Evolutionary conservation across 2,113 vertebrate species (phyloP).

Genomic region (Leptodactylus fuscus): DNA sequence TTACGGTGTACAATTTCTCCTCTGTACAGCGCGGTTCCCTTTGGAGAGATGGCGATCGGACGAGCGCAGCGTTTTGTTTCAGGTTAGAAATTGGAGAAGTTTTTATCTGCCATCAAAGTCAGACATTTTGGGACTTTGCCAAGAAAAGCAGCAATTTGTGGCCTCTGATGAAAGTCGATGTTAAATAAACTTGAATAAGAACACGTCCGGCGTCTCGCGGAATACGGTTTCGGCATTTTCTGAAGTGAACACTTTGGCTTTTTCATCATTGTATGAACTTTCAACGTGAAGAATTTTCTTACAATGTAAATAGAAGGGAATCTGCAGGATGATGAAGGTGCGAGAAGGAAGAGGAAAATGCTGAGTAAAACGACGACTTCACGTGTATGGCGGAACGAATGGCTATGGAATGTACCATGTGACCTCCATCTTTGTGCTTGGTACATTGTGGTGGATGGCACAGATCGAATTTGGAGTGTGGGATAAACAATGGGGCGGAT

Average conservation of each 20-base stretch:
- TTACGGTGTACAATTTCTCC: not conserved
- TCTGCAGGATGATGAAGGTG: not conserved
- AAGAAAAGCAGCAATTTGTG: conserved; percentile 20
- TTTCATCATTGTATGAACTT: not conserved
- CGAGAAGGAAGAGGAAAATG: not conserved
- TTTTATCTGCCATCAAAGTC: conserved; percentile 40
- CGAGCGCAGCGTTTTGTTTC: not conserved
- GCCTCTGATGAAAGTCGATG: conserved; percentile 40
- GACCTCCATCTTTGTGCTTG: too few relatives aligned
- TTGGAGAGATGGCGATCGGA: not conserved
- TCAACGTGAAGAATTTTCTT: not conserved
- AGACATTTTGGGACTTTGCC: not conserved
- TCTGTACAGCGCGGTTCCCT: not conserved
- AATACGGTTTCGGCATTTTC: not conserved
- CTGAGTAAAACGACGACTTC: not conserved
- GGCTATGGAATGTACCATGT: too few relatives aligned
- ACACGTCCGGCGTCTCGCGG: not conserved
- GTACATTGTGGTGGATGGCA: too few relatives aligned
- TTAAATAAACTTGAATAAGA: conserved; percentile 13
- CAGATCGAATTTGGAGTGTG: too few relatives aligned
- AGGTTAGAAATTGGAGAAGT: conserved; percentile 12
- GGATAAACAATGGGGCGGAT: too few relatives aligned
- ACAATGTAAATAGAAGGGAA: not conserved
- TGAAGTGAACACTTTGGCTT: not conserved
- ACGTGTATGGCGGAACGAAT: not conserved